Percentiles rank a stretch among this genome's conserved stretches.
phyloP scores from a whole-genome alignment of 2,888 invertebrate species.

The Ectemnius lituratus region DNA sequence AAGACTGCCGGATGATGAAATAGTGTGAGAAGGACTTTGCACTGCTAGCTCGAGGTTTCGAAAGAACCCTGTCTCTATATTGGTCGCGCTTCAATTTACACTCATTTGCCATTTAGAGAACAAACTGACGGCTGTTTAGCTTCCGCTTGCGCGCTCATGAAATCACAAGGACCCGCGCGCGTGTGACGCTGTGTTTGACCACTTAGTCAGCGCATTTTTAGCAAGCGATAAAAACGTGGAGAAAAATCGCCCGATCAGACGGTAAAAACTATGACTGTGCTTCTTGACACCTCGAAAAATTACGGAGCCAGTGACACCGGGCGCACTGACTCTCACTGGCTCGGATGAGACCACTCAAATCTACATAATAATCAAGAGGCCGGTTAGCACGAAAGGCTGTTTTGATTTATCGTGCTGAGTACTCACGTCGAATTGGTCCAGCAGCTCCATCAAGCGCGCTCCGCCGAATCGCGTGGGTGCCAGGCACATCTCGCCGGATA shows the following conservation, averaged over 20 bases:
- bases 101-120: slow-evolving; percentile 37
- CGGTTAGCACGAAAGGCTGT: not conserved
- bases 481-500: not conserved
- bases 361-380: not conserved
- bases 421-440: slow-evolving; percentile 43
- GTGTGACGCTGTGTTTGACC: slow-evolving; percentile 5
- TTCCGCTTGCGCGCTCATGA: slow-evolving; percentile 13
- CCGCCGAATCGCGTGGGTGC: slow-evolving; percentile 1
- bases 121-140: slow-evolving; percentile 40
- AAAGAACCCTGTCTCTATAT: slow-evolving; percentile 1
- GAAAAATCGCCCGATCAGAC: not conserved
- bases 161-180: slow-evolving; percentile 3
- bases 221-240: not conserved
- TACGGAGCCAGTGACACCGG: no score
- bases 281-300: no score
- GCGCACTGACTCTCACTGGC: no score
- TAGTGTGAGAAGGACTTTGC: no score
- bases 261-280: no score
- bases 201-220: slow-evolving; percentile 31
- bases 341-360: no score
- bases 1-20: no score
- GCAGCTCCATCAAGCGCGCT: slow-evolving; percentile 1
- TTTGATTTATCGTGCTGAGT: slow-evolving; percentile 3
- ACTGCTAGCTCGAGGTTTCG: no score
- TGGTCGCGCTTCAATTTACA: slow-evolving; percentile 24